Evolutionary conservation across 2,888 invertebrate species (phyloP).

Genomic region (Heliconius sara): DNA sequence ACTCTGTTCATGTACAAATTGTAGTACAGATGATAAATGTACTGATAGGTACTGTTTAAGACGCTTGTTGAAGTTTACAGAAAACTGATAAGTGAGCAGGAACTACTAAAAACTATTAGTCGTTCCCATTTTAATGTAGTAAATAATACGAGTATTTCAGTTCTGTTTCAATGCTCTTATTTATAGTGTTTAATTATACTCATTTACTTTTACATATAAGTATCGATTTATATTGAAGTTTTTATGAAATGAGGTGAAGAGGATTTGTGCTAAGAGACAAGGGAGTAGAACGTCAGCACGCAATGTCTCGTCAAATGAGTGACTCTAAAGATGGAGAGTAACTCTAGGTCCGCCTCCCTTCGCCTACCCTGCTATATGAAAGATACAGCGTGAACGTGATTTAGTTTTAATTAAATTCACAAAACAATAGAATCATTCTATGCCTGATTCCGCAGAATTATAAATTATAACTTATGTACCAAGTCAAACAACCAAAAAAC

Average conservation of each 20-base stretch:
- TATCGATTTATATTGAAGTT: background rate
- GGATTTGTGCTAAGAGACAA: background rate
- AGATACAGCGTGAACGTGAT: no score
- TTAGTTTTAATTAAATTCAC: no score
- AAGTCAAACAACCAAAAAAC: no score
- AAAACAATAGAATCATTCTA: no score
- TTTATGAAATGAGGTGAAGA: background rate
- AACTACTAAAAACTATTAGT: background rate
- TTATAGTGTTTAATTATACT: background rate
- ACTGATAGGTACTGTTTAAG: background rate
- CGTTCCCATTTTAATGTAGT: background rate
- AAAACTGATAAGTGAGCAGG: background rate
- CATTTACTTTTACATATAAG: background rate
- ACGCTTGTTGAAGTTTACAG: constrained; percentile 1
- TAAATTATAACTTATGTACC: no score
- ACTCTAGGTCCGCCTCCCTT: no score
- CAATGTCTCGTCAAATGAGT: no score
- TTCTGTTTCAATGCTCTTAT: background rate
- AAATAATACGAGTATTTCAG: background rate
- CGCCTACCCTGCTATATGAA: no score
- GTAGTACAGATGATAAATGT: constrained; percentile 37
- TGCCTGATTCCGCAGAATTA: no score
- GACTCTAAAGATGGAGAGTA: no score
- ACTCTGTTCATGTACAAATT: constrained; percentile 42
- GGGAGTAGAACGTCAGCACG: no score